Evolutionary conservation across 2,888 invertebrate genomes (phyloP), one percentile per base, ranked within the genome.

Genomic region (Ophioninae sp.): DNA sequence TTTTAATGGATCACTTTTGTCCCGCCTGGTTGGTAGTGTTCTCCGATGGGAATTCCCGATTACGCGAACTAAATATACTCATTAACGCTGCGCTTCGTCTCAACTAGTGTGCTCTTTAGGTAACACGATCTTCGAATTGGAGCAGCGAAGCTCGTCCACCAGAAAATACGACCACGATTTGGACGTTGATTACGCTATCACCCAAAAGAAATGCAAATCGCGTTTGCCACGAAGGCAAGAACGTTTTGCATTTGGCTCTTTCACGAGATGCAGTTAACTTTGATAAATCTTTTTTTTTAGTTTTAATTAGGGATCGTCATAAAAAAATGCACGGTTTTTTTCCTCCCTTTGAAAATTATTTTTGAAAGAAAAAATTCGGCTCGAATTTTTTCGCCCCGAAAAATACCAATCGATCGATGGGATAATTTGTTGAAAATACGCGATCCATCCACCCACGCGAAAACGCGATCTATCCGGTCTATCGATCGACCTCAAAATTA

Each of bases 121-220:
- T 73, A 83, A 78, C 80, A 69, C 76, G 73, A 64, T 61, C 77
- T 80, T 83, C 83, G 78, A 81, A 83, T 78, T 81, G 81, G 74
- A 83, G 76, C 64, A 50, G 74, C 64, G 64, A 37, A 68, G 23
- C 23, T 68, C 20, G 6, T 69, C 6, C 70, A 37, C 37, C 62
- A n/a, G 44, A 75, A 75, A 75, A 56, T 39, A 65, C 77, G 73
- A 64, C 20, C 41, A 37, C 57, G 70, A 70, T 20, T 37, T 61
- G 6, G 44, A 17, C 73, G 61, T 64, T 83, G 44, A 84, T 81
- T 81, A 75, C 69, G 78, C 81, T 30, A 81, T 81, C 70, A 81
- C 78, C 50, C 44, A 56, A 70, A 78, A 77, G 78, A 78, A 81
- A 75, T 81, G 77, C 81, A 56, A 10, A 50, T 41, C 62, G 59